A percentile compares a stretch with the other conserved stretches of the same genome.
Evolutionary conservation across 2,113 vertebrate species (phyloP).

Genomic region (Misgurnus anguillicaudatus): DNA sequence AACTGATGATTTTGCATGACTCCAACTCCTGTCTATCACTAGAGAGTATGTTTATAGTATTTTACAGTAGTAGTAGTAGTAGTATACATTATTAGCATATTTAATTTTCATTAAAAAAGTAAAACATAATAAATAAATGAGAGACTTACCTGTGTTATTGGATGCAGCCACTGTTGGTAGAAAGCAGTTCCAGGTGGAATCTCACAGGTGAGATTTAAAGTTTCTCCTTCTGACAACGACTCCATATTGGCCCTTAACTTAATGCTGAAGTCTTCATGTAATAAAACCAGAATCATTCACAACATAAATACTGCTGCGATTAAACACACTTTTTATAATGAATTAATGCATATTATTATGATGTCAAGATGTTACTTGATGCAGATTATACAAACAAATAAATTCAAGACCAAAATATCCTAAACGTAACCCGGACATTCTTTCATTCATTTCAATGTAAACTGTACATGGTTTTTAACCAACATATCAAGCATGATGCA

Average conservation of each 20-base stretch:
- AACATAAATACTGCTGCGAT: neutral
- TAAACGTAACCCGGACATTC: too few relatives aligned
- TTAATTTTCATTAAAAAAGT: neutral
- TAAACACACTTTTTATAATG: neutral
- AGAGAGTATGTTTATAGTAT: neutral
- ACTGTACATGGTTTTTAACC: too few relatives aligned
- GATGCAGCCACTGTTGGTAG: conserved; percentile 89
- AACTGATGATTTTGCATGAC: neutral
- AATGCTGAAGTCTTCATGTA: conserved; percentile 75
- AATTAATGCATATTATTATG: too few relatives aligned
- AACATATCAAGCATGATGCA: too few relatives aligned
- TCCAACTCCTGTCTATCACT: neutral
- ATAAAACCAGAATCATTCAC: neutral
- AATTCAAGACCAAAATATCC: too few relatives aligned
- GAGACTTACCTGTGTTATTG: conserved; percentile 79
- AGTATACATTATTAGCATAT: neutral
- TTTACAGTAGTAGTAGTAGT: neutral
- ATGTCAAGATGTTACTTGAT: neutral
- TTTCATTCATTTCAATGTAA: too few relatives aligned
- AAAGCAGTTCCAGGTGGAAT: conserved; percentile 79
- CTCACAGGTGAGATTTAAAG: conserved; percentile 83
- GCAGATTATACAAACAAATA: neutral
- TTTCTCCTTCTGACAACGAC: conserved; percentile 82
- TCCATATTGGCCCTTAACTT: conserved; percentile 82
- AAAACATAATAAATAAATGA: neutral